A percentile compares a stretch with the other conserved stretches of the same genome.
These are phyloP conservation scores for Siphonodentalium dalli DNA, from an alignment of 2,888 invertebrate genomes.

Conservation along the genomic window DNA sequence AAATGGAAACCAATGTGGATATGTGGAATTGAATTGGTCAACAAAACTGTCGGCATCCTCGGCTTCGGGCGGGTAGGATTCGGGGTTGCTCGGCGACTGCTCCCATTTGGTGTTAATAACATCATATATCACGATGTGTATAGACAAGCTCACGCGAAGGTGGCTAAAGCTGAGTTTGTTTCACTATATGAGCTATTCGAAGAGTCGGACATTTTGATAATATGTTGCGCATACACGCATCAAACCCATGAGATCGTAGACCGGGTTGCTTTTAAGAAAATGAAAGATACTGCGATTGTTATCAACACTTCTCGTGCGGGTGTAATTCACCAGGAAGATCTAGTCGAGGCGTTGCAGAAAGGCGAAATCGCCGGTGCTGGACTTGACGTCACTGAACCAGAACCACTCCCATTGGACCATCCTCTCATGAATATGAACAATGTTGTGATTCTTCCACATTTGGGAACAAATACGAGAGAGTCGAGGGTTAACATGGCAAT, in stretches of 20 bases:
- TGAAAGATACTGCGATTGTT: conserved; percentile 86
- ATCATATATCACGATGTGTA: conserved; percentile 80
- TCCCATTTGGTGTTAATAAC: conserved; percentile 76
- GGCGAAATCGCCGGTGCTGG: conserved; percentile 82
- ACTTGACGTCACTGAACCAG: conserved; percentile 88
- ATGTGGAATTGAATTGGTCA: conserved; percentile 83
- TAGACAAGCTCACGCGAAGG: conserved; percentile 69
- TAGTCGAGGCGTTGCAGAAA: conserved; percentile 76
- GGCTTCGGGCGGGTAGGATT: conserved; percentile 68
- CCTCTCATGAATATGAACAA: conserved; percentile 79
- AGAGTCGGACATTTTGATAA: conserved; percentile 85
- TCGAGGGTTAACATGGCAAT: conserved; percentile 81
- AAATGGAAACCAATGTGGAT: conserved; percentile 90
- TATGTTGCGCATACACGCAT: conserved; percentile 78
- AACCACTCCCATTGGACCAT: conserved; percentile 82
- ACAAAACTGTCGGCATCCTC: conserved; percentile 73
- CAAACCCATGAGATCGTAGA: conserved; percentile 83
- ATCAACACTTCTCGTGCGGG: conserved; percentile 80
- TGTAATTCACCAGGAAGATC: conserved; percentile 75
- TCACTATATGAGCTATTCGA: conserved; percentile 76
- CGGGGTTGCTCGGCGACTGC: conserved; percentile 79
- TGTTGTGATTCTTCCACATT: conserved; percentile 84
- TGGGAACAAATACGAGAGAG: conserved; percentile 82
- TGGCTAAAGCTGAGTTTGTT: conserved; percentile 75
- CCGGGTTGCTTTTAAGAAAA: conserved; percentile 77